Evolutionary conservation across 2,113 vertebrate genomes (phyloP), one percentile per base, ranked within the genome.

Genomic region (Cathartes aura): DNA sequence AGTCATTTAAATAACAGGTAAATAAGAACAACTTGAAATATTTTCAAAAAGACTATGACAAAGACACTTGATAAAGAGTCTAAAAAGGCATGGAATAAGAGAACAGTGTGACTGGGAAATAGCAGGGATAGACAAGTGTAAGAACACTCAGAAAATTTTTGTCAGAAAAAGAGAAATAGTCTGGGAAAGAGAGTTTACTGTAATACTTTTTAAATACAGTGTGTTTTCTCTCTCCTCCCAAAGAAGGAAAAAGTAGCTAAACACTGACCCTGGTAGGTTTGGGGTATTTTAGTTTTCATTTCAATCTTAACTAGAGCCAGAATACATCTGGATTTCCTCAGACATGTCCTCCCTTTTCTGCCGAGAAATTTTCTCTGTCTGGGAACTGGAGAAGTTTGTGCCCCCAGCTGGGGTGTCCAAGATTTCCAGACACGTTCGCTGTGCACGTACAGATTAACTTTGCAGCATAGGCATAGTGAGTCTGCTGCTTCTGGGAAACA

Each of bases 241-340:
- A 87, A 79, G n/a, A 89, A 82, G 56, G 36, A 68, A 78, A 94
- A 87, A 89, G 7, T 13, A 91, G 20, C 21, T 91, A 36, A 63
- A 78, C 38, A 71, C 4, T 82, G 40, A 82, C 34, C 53, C 21
- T 82, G 21, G 27, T 32, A 85, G 18, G 10, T 68, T 64, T 82
- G 20, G 10, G 13, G 3, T 79, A 81, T 86, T 92, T 93, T 73
- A 62, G 23, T 85, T 91, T 91, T 89, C 24, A 40, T 90, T 94
- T 95, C 56, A 74, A 19, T 59, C 53, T 87, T 94, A 89, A 85
- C 55, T 82, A 82, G 34, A 82, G 74, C 12, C 92, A 91, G 66
- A 82, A 60, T 80, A 85, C 48, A 82, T 97, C 93, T 97, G 96
- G 91, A 88, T 95, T 96, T 90, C 48, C 8, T 97, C 97, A 97